Base-by-base conservation (phyloP, 2,888 invertebrate genomes). In the Amorpha juglandis region DNA sequence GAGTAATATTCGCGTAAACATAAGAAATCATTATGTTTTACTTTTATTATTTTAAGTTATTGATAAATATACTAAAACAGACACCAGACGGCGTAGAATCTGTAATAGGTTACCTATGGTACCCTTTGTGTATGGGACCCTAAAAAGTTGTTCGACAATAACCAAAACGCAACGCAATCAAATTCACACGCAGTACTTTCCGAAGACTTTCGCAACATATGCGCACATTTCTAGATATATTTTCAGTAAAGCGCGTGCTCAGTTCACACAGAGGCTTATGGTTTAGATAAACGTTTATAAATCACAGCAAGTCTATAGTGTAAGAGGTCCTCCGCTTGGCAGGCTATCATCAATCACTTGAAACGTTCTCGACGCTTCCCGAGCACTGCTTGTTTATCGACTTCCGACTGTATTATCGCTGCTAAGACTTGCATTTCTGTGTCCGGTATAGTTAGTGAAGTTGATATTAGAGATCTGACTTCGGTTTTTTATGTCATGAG, bases 321-420 rank as follows among this genome's bases (percentile, higher is more conserved):
- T n/a, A 12, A 42, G 58, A 35, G 38, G 12, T 42, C 58, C 58
- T 58, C 14, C 53, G 53, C 53, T 53, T 53, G 33, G 16, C 58
- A 58, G 42, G 42, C 58, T 42, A 6, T 27, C 38, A 58, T 58
- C 58, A 58, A 58, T 58, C 58, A 58, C 58, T 58, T 42, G 58
- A 42, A 58, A 12, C 58, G 19, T 58, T 58, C 58, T 42, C 58
- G 42, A 19, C 58, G 58, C 58, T 58, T 55, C 55, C n/a, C 58
- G 38, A 58, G 19, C 16, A 42, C 16, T 42, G 38, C 11, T 58
- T 58, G 42, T 55, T 35, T 16, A 55, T 58, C 38, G 38, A 42
- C 58, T 58, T 16, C 58, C 12, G 33, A 33, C 14, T 58, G 38
- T 42, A 38, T 19, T 16, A 35, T 33, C 12, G 11, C 11, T 0